These are phyloP conservation scores for Dione vanillae DNA, from an alignment of 2,888 invertebrate species.

Conservation along the genomic window DNA sequence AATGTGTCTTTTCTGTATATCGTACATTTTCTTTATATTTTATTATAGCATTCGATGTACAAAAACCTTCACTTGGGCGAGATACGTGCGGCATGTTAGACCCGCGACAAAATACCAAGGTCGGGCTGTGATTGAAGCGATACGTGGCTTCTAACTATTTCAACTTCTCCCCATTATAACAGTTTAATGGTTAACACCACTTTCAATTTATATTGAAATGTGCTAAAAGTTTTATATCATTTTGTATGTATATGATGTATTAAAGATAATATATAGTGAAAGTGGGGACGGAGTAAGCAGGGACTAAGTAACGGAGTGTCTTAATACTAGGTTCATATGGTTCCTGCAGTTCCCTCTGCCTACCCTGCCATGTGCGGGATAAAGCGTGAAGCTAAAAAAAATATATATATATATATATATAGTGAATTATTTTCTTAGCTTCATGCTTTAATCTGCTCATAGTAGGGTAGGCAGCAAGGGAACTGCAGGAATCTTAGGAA, in stretches of 20 bases:
- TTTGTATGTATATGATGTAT: not conserved
- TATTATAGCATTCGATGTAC: not conserved
- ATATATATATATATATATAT: too few relatives aligned
- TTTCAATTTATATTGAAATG: constrained; percentile 11
- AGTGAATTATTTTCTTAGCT: too few relatives aligned
- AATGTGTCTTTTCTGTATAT: too few relatives aligned
- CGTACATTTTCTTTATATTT: not conserved
- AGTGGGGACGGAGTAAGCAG: too few relatives aligned
- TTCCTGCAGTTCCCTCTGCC: too few relatives aligned
- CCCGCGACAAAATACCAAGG: constrained; percentile 29
- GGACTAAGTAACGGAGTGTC: too few relatives aligned
- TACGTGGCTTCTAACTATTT: constrained; percentile 19
- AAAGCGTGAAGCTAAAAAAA: too few relatives aligned
- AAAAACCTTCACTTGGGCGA: not conserved
- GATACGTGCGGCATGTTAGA: constrained; percentile 25
- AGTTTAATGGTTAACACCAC: not conserved
- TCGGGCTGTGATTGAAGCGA: constrained; percentile 17
- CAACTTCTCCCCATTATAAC: constrained; percentile 18
- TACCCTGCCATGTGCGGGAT: too few relatives aligned
- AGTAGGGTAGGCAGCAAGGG: too few relatives aligned
- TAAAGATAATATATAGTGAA: not conserved
- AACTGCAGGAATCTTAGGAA: too few relatives aligned
- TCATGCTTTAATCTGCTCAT: too few relatives aligned
- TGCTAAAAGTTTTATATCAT: not conserved
- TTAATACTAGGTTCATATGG: too few relatives aligned